Evolutionary conservation across 1,140 invertebrate genomes (phyloP).

Genomic region (Brachionus manjavacas): DNA sequence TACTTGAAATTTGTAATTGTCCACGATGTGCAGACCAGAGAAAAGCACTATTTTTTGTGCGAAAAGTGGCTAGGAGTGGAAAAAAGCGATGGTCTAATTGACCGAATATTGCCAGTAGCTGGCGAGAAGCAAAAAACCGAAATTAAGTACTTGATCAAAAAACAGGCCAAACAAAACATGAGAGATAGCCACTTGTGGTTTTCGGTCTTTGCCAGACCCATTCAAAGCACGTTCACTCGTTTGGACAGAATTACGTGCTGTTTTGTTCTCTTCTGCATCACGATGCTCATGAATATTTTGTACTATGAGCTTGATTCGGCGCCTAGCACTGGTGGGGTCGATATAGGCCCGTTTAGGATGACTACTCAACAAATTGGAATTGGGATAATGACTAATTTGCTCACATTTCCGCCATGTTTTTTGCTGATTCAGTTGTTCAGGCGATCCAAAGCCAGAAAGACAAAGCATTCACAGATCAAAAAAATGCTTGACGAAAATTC

Average conservation of each 20-base stretch:
- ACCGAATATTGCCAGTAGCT: conserved; percentile 49
- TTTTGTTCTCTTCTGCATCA: conserved; percentile 11
- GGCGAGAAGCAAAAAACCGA: conserved; percentile 23
- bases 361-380: conserved; percentile 30
- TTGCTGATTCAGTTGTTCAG: conserved; percentile 25
- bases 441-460: not conserved
- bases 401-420: conserved; percentile 14
- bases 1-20: conserved; percentile 60
- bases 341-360: not conserved
- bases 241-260: conserved; percentile 27
- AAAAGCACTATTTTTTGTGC: conserved; percentile 58
- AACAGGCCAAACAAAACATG: conserved; percentile 1
- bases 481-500: not conserved
- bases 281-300: conserved; percentile 39
- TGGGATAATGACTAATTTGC: conserved; percentile 18
- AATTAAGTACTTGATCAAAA: not conserved
- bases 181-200: conserved; percentile 38
- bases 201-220: not conserved
- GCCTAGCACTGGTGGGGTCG: not conserved
- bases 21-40: conserved; percentile 60
- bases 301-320: not conserved
- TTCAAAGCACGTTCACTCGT: conserved; percentile 10
- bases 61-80: conserved; percentile 57
- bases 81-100: conserved; percentile 57
- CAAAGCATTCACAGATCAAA: not conserved